Evolutionary conservation across 2,797 vertebrate species (phyloP), one percentile per base, ranked within the genome.

Genomic region (Oryzias sinensis): DNA sequence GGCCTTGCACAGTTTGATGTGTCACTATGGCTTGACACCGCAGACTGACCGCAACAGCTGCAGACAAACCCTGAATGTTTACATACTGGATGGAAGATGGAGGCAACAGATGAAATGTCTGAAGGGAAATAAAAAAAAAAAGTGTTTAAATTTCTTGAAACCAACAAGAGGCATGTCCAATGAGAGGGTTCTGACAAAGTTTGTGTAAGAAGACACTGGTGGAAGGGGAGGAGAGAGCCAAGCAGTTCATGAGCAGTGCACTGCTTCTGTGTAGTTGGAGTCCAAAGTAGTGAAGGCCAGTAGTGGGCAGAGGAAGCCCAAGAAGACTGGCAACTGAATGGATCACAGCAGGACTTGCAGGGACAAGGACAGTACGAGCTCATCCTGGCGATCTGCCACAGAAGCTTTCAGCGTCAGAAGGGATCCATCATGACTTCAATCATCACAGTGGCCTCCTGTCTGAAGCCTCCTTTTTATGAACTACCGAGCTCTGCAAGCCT

Each of bases 381-480:
- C 8, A 50, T 33, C 57, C 62, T 74, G 86, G 81, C 80, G 71
- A 50, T 59, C 70, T 81, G 86, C 85, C 81, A 86, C 73, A 40
- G 68, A 85, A 79, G 82, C 85, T 85, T 79, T 87, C 82, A 81
- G 76, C 79, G 79, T 85, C 81, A 84, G 65, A 62, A 70, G 74
- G 71, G 65, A 85, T 85, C 78, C 83, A 85, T 85, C 77, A 80
- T 1, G 18, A 72, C 70, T 49, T 55, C 56, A 54, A 75, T 57
- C 71, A 56, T 67, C 62, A 27, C 56, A 5, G 67, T 59, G 60
- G 53, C 66, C 63, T 44, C 60, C 53, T 8, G 0, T 57, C 71
- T 59, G 70, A 78, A 48, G 68, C 71, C 56, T 22, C 62, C 5
- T 4, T 62, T 56, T 49, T 29, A 48, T 25, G 62, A 69, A 65